Evolutionary conservation across 92 coral and sea anemone genomes (phyloP).

Genomic region (Micromussa lordhowensis): DNA sequence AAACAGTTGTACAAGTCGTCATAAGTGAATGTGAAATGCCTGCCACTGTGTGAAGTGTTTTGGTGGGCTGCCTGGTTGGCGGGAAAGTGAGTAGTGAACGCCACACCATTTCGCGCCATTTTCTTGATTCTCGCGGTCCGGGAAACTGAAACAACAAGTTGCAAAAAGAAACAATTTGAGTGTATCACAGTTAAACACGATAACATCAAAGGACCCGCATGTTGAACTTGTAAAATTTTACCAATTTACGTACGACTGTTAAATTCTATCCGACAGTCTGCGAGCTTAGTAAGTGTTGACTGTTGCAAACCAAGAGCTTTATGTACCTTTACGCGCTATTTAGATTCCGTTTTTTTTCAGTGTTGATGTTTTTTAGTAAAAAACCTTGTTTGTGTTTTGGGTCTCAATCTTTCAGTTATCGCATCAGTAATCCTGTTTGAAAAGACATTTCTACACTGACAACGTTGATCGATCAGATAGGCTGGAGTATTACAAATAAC

Average conservation of each 20-base stretch:
- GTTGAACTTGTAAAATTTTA: background rate
- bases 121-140: background rate
- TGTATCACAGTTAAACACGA: background rate
- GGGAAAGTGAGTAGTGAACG: constrained; percentile 45
- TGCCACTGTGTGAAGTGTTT: constrained; percentile 20
- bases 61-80: constrained; percentile 46
- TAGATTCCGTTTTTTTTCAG: background rate
- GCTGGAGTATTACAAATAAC: background rate
- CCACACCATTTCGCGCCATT: constrained; percentile 52
- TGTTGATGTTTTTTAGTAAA: background rate
- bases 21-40: constrained; percentile 73
- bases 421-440: constrained; percentile 14
- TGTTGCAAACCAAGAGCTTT: background rate
- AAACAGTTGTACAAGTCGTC: constrained; percentile 80
- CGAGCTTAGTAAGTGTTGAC: background rate
- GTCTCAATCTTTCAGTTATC: background rate
- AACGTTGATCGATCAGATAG: constrained; percentile 1
- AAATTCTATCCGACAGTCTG: background rate
- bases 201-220: background rate
- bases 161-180: background rate
- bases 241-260: background rate
- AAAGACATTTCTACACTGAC: constrained; percentile 13
- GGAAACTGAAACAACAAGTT: constrained; percentile 19
- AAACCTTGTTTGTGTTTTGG: constrained; percentile 8
- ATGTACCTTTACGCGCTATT: background rate